These are phyloP conservation scores for Ptychobarbus kaznakovi DNA, from an alignment of 2,797 vertebrate genomes.

Conservation along the genomic window DNA sequence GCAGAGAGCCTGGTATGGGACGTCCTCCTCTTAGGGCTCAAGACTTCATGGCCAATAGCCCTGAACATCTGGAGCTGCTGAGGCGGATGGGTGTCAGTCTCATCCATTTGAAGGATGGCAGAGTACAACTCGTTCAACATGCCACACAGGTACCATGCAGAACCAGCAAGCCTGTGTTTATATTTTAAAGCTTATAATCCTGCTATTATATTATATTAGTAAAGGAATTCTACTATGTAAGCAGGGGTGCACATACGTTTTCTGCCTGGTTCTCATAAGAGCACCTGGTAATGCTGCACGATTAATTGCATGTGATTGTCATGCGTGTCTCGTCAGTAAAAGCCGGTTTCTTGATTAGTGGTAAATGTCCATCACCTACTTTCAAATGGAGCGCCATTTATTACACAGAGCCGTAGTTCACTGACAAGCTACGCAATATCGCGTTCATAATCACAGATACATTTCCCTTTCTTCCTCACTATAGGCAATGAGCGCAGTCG, in stretches of 20 bases:
- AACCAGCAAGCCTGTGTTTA: background rate
- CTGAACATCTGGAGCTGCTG: constrained; percentile 95
- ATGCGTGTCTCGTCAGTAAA: too few relatives aligned
- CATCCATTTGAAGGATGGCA: constrained; percentile 96
- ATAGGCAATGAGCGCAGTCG: constrained; percentile 93
- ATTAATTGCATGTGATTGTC: too few relatives aligned
- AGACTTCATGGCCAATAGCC: constrained; percentile 99
- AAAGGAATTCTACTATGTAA: too few relatives aligned
- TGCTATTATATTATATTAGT: background rate
- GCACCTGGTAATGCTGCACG: too few relatives aligned
- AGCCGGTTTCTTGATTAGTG: too few relatives aligned
- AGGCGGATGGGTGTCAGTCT: constrained; percentile 98
- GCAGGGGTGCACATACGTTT: too few relatives aligned
- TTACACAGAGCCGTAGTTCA: too few relatives aligned
- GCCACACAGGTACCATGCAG: constrained; percentile 87
- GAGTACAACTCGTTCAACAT: constrained; percentile 97
- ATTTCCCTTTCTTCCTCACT: background rate
- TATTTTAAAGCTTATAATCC: background rate
- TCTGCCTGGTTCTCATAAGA: too few relatives aligned
- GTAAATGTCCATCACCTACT: too few relatives aligned
- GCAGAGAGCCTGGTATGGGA: constrained; percentile 80
- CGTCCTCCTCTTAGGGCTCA: constrained; percentile 90
- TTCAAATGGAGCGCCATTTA: too few relatives aligned
- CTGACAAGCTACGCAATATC: too few relatives aligned
- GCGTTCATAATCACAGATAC: too few relatives aligned